phyloP scores from a whole-genome alignment of 1,140 invertebrate species.

The Coptotermes formosanus region DNA sequence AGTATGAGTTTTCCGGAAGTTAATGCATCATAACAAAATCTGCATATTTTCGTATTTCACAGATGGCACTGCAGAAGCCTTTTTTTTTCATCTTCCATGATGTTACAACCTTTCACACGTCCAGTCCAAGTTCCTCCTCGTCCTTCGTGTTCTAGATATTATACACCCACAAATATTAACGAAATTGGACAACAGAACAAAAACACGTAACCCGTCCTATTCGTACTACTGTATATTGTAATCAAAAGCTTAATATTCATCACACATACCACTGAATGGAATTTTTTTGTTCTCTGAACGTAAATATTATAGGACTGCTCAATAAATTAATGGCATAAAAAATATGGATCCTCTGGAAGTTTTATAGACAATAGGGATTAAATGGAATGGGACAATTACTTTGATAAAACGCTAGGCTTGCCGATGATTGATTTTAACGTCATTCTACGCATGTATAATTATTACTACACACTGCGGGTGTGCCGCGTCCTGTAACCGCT shows the following conservation, averaged over 20 bases:
- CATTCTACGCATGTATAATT: neutral
- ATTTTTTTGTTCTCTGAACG: neutral
- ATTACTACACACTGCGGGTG: neutral
- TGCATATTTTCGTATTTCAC: neutral
- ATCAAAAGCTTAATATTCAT: constrained; percentile 13
- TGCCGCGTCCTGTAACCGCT: neutral
- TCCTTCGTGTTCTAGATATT: neutral
- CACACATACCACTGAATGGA: neutral
- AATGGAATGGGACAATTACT: constrained; percentile 2
- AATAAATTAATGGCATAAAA: neutral
- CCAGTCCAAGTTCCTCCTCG: neutral
- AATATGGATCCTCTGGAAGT: neutral
- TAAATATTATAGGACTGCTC: neutral
- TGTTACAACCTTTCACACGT: neutral
- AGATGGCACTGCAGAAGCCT: neutral
- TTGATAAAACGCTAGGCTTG: neutral
- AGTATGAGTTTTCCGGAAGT: neutral
- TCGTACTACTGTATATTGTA: neutral
- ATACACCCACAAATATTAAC: constrained; percentile 2
- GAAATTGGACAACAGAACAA: neutral
- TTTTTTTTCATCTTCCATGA: neutral
- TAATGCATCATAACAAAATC: neutral
- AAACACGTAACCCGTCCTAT: neutral
- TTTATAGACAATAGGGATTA: constrained; percentile 7
- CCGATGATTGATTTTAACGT: constrained; percentile 7